Base-by-base conservation (phyloP, 2,888 invertebrate genomes). In the Pollenia griseotomentosa region DNA sequence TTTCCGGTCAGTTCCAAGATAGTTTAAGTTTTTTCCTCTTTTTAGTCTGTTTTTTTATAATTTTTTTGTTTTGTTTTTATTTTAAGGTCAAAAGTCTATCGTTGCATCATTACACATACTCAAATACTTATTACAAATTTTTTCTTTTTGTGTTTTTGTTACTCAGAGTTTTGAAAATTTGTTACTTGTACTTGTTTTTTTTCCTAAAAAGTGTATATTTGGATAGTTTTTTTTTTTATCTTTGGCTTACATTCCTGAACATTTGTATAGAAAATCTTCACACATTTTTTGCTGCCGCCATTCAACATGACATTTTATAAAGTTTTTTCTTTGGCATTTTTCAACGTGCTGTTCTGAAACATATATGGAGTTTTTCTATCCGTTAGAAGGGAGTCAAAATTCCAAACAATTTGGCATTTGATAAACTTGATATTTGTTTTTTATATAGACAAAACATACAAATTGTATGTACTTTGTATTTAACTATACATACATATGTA, bases 41-140 rank as follows among this genome's bases (percentile, higher is more conserved):
- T 74, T 2, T 10, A 19, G 48, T 59, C 51, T 61, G 3, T 33
- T 33, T 23, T 33, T 33, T 33, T 33, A 59, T 40, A 65, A 7
- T 73, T 57, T 74, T 46, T 59, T 61, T 19, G 10, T 46, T 33
- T 23, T 23, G 23, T 23, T 16, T 14, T 23, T 19, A 55, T 55
- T 83, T 65, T 77, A 77, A 86, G 83, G 83, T 80, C 79, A 83
- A 86, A 83, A 75, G 86, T 83, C 85, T 82, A 86, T 74, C 74
- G 86, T 75, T 86, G 86, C 74, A 86, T 83, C 79, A 86, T 82
- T 86, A 86, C 82, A 86, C 78, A 74, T 78, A 63, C 85, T 78
- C 78, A 78, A 86, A 78, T 68, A 66, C 78, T 86, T 78, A 82
- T 82, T 82, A 78, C 73, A 82, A 51, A 23, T 66, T 66, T 73